These are phyloP conservation scores for Onychomys arenicola DNA, from an alignment of 2,797 vertebrate genomes.

Conservation along the genomic window DNA sequence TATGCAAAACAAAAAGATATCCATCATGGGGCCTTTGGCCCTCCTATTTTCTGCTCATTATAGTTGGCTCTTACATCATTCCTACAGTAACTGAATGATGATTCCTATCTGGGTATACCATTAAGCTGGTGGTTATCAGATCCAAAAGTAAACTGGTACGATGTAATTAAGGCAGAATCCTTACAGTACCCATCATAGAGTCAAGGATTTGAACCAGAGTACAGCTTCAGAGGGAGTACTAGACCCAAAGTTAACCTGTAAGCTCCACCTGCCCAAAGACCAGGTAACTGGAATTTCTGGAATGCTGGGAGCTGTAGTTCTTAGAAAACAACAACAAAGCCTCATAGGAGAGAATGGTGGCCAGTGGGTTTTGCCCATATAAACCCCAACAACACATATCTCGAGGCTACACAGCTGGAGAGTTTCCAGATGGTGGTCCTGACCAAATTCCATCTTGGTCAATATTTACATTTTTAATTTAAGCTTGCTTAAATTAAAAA, in stretches of 20 bases:
- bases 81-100: not conserved
- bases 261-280: not conserved
- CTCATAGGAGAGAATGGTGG: not conserved
- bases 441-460: not conserved
- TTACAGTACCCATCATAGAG: not conserved
- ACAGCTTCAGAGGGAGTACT: not conserved
- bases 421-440: not conserved
- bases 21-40: not conserved
- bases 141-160: not conserved
- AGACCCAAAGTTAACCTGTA: not conserved
- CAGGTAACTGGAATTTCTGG: not conserved
- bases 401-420: not conserved
- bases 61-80: not conserved
- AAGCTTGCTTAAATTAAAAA: not conserved
- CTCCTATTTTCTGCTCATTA: not conserved
- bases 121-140: not conserved
- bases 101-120: not conserved
- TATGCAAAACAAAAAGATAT: not conserved
- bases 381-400: not conserved
- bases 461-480: not conserved
- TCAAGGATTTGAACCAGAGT: not conserved
- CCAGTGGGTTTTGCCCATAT: not conserved
- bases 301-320: not conserved
- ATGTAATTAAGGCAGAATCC: too few relatives aligned
- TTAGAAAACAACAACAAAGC: not conserved